Conservation (phyloP, 2,797 vertebrate genomes). For the Pristis pectinata region DNA sequence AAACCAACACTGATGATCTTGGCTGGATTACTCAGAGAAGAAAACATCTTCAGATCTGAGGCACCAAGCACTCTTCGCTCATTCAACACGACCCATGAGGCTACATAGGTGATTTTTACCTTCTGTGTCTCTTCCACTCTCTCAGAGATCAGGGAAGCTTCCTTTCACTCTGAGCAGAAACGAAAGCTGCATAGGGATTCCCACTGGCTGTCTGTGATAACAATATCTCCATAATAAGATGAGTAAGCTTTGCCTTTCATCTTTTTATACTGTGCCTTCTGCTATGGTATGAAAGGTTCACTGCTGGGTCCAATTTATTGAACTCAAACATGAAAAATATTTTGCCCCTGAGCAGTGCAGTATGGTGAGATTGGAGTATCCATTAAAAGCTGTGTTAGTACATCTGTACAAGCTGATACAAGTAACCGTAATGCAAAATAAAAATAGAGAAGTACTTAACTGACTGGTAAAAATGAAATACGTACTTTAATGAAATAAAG, state of each 20-base stretch:
- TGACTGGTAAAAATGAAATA: neutral
- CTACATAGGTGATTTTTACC: neutral
- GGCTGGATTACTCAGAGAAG: neutral
- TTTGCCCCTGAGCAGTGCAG: neutral
- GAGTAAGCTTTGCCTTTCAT: neutral
- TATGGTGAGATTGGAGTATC: neutral
- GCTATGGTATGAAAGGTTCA: neutral
- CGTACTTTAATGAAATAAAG: neutral
- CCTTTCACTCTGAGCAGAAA: neutral
- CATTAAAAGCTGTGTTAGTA: neutral
- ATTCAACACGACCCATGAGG: neutral
- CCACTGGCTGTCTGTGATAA: neutral
- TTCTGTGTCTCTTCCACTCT: neutral
- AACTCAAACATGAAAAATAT: neutral
- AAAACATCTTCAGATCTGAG: neutral
- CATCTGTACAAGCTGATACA: neutral
- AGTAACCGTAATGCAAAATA: neutral
- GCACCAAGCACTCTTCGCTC: neutral
- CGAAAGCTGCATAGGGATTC: conserved; percentile 7
- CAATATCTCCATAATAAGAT: neutral
- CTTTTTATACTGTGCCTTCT: neutral
- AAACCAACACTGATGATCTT: neutral
- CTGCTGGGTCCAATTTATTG: neutral
- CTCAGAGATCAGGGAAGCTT: neutral
- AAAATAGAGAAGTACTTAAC: neutral